Evolutionary conservation across 2,797 vertebrate genomes (phyloP).

Genomic region (Brachyrhaphis roseni): DNA sequence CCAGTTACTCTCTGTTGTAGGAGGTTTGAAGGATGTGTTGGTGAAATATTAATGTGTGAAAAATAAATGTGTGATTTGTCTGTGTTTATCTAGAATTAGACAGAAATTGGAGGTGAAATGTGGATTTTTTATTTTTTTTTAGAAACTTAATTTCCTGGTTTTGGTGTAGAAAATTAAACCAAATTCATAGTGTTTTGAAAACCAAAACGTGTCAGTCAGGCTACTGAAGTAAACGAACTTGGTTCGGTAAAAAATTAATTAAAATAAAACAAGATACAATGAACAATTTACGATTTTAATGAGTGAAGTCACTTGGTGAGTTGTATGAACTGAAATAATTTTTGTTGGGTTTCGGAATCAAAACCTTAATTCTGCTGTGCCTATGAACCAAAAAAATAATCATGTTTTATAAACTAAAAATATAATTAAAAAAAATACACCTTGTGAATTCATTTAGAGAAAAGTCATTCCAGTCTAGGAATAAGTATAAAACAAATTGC

Average conservation of each 20-base stretch:
- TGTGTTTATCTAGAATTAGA: too few relatives aligned
- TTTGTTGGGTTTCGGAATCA: not conserved
- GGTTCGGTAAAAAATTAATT: not conserved
- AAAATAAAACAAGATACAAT: too few relatives aligned
- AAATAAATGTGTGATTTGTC: too few relatives aligned
- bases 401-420: not conserved
- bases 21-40: not conserved
- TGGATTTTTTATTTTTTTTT: not conserved
- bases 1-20: not conserved
- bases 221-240: not conserved
- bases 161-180: not conserved
- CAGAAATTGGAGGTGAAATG: too few relatives aligned
- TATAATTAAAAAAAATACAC: not conserved
- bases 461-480: not conserved
- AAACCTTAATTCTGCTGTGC: not conserved
- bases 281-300: not conserved
- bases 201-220: not conserved
- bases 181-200: not conserved
- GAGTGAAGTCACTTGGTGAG: not conserved
- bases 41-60: not conserved
- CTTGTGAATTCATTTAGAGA: not conserved
- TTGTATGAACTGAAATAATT: not conserved
- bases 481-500: not conserved
- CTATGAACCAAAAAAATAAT: not conserved
- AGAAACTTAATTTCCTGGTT: not conserved